Evolutionary conservation across 2,888 invertebrate species (phyloP), one percentile per base, ranked within the genome.

Genomic region (Diogma glabrata): DNA sequence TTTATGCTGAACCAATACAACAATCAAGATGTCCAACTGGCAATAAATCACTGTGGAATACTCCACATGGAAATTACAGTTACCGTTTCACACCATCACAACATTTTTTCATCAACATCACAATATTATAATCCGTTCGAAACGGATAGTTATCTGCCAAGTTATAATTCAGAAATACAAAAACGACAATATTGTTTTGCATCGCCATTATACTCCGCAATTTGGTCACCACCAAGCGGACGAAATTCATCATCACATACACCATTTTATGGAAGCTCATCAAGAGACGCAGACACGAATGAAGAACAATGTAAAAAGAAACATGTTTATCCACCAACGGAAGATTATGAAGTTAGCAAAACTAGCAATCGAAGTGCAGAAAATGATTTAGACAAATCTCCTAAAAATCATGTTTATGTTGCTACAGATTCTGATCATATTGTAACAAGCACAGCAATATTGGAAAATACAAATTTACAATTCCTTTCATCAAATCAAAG

Each of bases 111-210:
- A 5, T 65, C 66, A 16, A 69, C 69, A 52, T 65, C 64, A 45
- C 64, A 64, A 54, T 66, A 64, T 54, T 70, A 70, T 52, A 70
- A 70, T 58, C 70, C 70, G 8, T 54, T 68, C 26, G 69, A 70
- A 59, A 68, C 68, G 45, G 70, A 70, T 58, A 69, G 66, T 14
- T 70, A 70, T 57, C 61, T 66, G 55, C 70, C 70, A 24, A 69
- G 69, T 53, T 70, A 70, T 43, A 70, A 70, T 55, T 66, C 66
- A 57, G 69, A 67, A 57, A 65, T 65, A 50, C 61, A 66, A 14
- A 67, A 69, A 56, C 67, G 66, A 45, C 68, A 70, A 61, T 70
- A 70, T 51, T 67, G 69, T 8, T 70, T 70, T 50, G 69, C 69
- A 5, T 70, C 70, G 51, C 70, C 70, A 3, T 58, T 70, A 6